Base-by-base conservation (phyloP, 2,797 vertebrate species). In the Enteromius treurensis region DNA sequence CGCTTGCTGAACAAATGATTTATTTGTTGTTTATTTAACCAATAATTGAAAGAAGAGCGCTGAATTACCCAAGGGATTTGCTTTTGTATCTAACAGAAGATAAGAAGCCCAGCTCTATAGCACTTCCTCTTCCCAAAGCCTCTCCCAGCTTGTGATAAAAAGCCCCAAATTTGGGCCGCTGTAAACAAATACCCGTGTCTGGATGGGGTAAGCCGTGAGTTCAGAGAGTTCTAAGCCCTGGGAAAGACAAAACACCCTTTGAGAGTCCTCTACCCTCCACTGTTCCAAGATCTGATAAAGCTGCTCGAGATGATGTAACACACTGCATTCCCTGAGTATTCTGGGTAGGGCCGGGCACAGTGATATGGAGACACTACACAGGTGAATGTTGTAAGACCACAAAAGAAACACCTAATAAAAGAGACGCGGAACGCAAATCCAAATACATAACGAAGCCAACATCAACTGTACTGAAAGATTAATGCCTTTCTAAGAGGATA, bases 201-300 rank as follows among this genome's bases (percentile, higher is more conserved):
- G 91, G 88, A 84, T 47, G 91, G 92, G 90, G 88, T 90, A 90
- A 92, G 92, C 92, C 91, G 81, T 77, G 90, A 92, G 93, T 91
- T 91, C 92, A 92, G 88, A 86, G 92, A 92, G 92, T 93, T 94
- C 92, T 92, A 91, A 90, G 91, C 88, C 86, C 89, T 88, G 87
- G 82, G 90, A 92, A 80, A 95, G 95, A 95, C 95, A 95, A 95
- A 95, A 95, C 93, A 95, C 89, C 88, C 92, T 95, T 95, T 95
- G 93, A 95, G 92, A 94, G 91, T 92, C 89, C 89, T 93, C 86
- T 71, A 89, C 88, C 90, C 90, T 89, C 90, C 89, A 90, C 89
- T 93, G 95, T 95, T 95, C 81, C 88, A 89, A 89, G 77, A 21
- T 34, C 90, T 87, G 94, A 95, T 95, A 95, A 95, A 91, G 88